These are phyloP conservation scores for Magallana angulata DNA, from an alignment of 1,140 invertebrate species.

Conservation along the genomic window DNA sequence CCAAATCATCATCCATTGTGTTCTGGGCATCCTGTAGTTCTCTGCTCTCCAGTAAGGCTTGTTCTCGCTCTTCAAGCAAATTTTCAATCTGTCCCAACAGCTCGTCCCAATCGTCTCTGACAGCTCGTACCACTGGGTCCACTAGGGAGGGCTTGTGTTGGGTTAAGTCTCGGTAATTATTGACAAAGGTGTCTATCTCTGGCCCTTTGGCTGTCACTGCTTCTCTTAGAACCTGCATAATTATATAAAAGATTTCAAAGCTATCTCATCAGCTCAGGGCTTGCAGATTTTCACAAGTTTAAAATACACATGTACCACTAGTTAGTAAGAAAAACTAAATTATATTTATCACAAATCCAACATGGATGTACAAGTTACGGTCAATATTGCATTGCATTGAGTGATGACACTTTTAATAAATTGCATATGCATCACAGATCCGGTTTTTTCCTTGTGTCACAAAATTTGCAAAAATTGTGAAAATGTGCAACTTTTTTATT, in stretches of 20 bases:
- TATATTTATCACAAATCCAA: too few relatives aligned
- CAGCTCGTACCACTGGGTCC: constrained; percentile 72
- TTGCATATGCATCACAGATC: too few relatives aligned
- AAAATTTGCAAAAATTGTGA: too few relatives aligned
- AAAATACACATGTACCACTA: too few relatives aligned
- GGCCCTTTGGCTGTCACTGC: constrained; percentile 70
- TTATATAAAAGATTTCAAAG: neutral
- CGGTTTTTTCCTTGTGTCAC: too few relatives aligned
- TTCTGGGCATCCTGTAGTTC: constrained; percentile 71
- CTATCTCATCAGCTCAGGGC: too few relatives aligned
- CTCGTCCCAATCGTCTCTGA: constrained; percentile 76
- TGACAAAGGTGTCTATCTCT: constrained; percentile 70
- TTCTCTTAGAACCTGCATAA: constrained; percentile 70
- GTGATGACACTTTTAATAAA: too few relatives aligned
- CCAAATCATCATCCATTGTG: constrained; percentile 74
- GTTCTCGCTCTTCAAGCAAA: constrained; percentile 68
- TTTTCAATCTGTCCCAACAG: constrained; percentile 73
- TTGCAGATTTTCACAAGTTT: too few relatives aligned
- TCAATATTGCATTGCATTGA: too few relatives aligned
- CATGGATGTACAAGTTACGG: too few relatives aligned
- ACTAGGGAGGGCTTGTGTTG: constrained; percentile 72
- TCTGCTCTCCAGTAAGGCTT: constrained; percentile 59
- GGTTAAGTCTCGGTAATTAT: constrained; percentile 69
- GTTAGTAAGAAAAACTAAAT: too few relatives aligned
- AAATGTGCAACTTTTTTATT: too few relatives aligned